Conservation (phyloP, 2,797 vertebrate genomes). For the Myiothlypis chrysogaster region DNA sequence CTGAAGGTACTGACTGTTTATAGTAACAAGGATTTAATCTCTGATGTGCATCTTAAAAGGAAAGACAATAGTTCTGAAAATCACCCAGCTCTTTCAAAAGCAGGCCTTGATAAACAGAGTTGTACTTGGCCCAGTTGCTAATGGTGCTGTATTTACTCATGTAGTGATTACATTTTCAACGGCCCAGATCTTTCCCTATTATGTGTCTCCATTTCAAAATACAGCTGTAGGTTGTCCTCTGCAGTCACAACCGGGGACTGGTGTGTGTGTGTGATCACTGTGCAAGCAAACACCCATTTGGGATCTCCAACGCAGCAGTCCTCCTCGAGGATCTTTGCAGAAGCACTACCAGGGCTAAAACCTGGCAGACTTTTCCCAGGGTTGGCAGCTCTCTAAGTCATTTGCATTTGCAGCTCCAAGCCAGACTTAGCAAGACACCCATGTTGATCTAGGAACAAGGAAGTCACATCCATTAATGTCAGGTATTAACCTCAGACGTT, state of each 20-base stretch:
- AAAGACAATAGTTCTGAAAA: not conserved
- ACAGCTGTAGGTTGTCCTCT: not conserved
- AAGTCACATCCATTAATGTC: not conserved
- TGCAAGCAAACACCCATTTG: not conserved
- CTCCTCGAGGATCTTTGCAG: not conserved
- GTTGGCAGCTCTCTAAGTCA: not conserved
- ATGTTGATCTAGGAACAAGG: not conserved
- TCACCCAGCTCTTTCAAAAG: not conserved
- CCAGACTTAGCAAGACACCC: not conserved
- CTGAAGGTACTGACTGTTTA: not conserved
- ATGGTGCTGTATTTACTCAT: slow-evolving; percentile 2
- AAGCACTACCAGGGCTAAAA: not conserved
- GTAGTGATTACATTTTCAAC: not conserved
- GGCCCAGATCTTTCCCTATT: not conserved
- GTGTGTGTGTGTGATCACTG: not conserved
- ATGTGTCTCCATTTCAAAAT: not conserved
- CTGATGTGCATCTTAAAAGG: not conserved
- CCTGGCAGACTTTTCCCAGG: not conserved
- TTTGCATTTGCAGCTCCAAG: not conserved
- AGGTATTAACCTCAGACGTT: not conserved
- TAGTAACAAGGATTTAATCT: not conserved
- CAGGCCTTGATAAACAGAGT: not conserved
- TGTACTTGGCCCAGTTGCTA: slow-evolving; percentile 10
- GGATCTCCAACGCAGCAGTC: not conserved
- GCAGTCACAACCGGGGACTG: not conserved